A percentile compares a stretch with the other conserved stretches of the same genome.
These are phyloP conservation scores for Notodonta dromedarius DNA, from an alignment of 2,888 invertebrate genomes.

Conservation along the genomic window DNA sequence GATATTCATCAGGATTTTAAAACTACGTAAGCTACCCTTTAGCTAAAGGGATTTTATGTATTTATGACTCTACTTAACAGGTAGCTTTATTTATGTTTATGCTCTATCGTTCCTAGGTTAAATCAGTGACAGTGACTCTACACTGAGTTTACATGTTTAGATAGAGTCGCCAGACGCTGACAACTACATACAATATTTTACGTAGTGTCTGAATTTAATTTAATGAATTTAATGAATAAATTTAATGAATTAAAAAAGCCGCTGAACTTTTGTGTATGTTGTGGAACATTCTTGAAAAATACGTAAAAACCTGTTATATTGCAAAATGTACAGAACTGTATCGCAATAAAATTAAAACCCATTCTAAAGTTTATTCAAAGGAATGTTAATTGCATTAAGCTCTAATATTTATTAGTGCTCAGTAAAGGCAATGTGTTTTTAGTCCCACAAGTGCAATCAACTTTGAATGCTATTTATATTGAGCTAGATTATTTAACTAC, in stretches of 20 bases:
- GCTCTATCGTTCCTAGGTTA: too few relatives aligned
- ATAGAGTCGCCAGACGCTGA: too few relatives aligned
- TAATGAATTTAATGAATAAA: too few relatives aligned
- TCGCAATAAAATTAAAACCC: background rate
- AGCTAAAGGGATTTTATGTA: constrained; percentile 11
- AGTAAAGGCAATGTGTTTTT: background rate
- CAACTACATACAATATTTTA: too few relatives aligned
- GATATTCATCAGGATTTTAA: constrained; percentile 49
- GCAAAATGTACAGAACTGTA: background rate
- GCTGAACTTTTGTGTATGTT: too few relatives aligned
- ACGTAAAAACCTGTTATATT: too few relatives aligned
- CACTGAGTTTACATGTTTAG: too few relatives aligned
- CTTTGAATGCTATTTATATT: constrained; percentile 10
- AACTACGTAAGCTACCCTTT: constrained; percentile 12
- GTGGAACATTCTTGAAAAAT: too few relatives aligned
- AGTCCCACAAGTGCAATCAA: background rate
- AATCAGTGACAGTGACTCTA: too few relatives aligned
- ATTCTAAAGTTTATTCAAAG: background rate
- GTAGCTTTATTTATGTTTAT: background rate
- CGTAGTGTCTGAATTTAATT: too few relatives aligned
- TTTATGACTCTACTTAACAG: constrained; percentile 6
- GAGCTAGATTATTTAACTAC: too few relatives aligned
- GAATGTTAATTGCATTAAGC: background rate
- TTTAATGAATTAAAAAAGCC: too few relatives aligned
- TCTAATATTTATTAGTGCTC: background rate